Evolutionary conservation across 1,140 invertebrate genomes (phyloP).

Genomic region (Ceratina australensis): DNA sequence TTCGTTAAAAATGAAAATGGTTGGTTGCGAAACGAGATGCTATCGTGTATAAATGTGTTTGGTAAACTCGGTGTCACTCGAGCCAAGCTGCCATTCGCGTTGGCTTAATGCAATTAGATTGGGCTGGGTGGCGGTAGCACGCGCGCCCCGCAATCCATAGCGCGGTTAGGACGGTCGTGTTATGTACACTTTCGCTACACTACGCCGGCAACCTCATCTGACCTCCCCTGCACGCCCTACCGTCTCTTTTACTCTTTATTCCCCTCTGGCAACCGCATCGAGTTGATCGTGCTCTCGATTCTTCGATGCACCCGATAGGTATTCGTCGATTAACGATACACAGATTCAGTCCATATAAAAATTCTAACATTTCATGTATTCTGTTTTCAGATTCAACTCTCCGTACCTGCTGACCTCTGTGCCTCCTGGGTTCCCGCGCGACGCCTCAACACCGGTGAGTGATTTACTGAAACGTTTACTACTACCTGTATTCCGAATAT

Average conservation of each 20-base stretch:
- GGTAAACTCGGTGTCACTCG: constrained; percentile 69
- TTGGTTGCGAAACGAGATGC: constrained; percentile 55
- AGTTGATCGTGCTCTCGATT: constrained; percentile 26
- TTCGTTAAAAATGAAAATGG: no score
- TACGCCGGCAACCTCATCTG: constrained; percentile 65
- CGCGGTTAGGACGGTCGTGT: constrained; percentile 64
- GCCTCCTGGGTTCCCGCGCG: no score
- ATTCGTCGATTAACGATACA: neutral
- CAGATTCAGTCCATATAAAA: neutral
- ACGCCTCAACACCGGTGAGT: no score
- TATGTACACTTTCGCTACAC: constrained; percentile 69
- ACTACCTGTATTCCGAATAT: no score
- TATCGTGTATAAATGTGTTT: constrained; percentile 56
- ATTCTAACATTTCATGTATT: neutral
- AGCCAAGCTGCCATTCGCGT: constrained; percentile 63
- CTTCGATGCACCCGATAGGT: constrained; percentile 5
- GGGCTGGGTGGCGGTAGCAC: constrained; percentile 64
- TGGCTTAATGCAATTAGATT: constrained; percentile 69
- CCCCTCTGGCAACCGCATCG: neutral
- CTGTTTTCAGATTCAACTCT: no score
- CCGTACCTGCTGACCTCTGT: no score
- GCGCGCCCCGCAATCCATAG: constrained; percentile 66
- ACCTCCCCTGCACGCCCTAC: constrained; percentile 59
- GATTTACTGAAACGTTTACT: no score
- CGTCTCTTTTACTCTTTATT: constrained; percentile 31